A percentile compares a stretch with the other conserved stretches of the same genome.
These are phyloP conservation scores for Prunella himalayana DNA, from an alignment of 2,113 vertebrate species.

Conservation along the genomic window DNA sequence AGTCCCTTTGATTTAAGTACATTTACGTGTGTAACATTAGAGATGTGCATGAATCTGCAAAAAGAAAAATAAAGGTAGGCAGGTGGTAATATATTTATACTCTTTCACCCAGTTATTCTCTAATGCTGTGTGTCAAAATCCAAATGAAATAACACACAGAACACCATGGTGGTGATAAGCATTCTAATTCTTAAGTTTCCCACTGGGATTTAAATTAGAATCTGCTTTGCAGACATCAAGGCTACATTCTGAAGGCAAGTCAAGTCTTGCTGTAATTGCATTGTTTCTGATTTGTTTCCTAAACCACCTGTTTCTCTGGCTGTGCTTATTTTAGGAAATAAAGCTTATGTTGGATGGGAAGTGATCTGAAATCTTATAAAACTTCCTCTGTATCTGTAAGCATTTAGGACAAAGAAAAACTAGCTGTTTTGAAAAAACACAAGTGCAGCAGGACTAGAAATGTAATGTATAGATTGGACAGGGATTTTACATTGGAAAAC, in stretches of 20 bases:
- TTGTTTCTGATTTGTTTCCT: not conserved
- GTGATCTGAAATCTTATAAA: conserved; percentile 20
- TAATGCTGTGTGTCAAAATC: not conserved
- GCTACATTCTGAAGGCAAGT: not conserved
- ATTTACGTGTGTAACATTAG: not conserved
- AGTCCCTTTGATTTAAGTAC: not conserved
- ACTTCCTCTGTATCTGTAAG: not conserved
- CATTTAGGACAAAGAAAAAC: not conserved
- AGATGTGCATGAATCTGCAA: not conserved
- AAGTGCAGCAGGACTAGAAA: not conserved
- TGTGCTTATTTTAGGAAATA: not conserved
- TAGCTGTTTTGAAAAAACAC: not conserved
- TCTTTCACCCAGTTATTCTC: not conserved
- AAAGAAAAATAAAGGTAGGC: not conserved
- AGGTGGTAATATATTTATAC: not conserved
- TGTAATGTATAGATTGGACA: not conserved
- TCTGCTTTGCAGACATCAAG: conserved; percentile 1
- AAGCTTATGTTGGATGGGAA: not conserved
- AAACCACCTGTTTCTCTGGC: not conserved
- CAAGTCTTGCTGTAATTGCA: not conserved
- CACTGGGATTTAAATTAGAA: not conserved
- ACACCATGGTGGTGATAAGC: not conserved
- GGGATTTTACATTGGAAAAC: not conserved
- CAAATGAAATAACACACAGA: not conserved
- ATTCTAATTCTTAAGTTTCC: conserved; percentile 30